phyloP scores from a whole-genome alignment of 2,888 invertebrate genomes.

The Zaprionus bogoriensis region DNA sequence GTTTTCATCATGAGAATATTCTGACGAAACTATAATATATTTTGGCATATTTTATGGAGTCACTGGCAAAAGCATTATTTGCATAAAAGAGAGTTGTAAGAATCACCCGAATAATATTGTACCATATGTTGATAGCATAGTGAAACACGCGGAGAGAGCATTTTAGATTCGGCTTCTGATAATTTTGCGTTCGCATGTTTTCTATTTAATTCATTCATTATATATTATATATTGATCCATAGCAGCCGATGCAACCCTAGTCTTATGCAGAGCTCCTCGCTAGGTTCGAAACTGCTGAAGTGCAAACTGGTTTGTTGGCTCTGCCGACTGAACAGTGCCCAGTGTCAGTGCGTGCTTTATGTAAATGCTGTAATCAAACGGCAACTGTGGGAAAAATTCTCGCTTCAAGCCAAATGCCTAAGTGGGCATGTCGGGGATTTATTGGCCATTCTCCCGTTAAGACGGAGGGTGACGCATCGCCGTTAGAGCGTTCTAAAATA shows the following conservation, averaged over 20 bases:
- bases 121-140: too few species aligned
- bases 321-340: too few species aligned
- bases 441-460: slow-evolving; percentile 12
- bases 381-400: slow-evolving; percentile 52
- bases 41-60: too few species aligned
- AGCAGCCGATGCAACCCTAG: slow-evolving; percentile 7
- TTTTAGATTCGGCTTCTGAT: neutral
- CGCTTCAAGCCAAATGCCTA: slow-evolving; percentile 67
- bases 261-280: slow-evolving; percentile 19
- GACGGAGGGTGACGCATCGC: too few species aligned
- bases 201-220: neutral
- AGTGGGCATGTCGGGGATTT: slow-evolving; percentile 54
- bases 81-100: too few species aligned
- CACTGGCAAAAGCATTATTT: too few species aligned
- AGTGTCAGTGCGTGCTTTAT: slow-evolving; percentile 16
- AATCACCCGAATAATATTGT: too few species aligned
- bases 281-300: slow-evolving; percentile 23
- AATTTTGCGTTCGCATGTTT: neutral
- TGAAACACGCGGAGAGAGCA: too few species aligned
- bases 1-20: too few species aligned
- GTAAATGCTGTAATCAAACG: slow-evolving; percentile 52
- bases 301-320: slow-evolving; percentile 30
- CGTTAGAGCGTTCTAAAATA: neutral
- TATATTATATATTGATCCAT: neutral
- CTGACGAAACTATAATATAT: too few species aligned